Evolutionary conservation across 2,113 vertebrate genomes (phyloP).

Genomic region (Prionailurus viverrinus): DNA sequence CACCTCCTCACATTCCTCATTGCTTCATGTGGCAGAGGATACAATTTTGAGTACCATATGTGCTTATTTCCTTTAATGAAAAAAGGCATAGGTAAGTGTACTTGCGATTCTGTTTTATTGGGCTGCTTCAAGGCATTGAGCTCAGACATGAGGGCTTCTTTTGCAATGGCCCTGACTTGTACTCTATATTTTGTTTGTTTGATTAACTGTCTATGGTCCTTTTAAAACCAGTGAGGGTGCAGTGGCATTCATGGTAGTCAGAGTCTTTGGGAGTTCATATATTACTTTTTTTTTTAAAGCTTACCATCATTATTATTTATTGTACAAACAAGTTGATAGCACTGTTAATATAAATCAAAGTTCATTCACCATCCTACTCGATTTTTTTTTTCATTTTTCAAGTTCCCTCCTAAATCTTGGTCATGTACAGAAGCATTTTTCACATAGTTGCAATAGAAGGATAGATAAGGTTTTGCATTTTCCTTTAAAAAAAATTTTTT

Average conservation of each 20-base stretch:
- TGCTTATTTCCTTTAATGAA: not conserved
- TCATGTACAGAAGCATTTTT: not conserved
- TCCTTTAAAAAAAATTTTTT: not conserved
- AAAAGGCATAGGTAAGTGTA: not conserved
- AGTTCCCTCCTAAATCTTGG: not conserved
- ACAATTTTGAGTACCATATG: not conserved
- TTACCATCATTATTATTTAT: conserved; percentile 63
- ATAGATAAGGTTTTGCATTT: conserved; percentile 18
- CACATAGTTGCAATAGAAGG: not conserved
- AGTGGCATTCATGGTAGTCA: conserved; percentile 38
- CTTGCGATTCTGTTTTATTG: not conserved
- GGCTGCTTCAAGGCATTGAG: not conserved
- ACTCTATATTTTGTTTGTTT: conserved; percentile 63
- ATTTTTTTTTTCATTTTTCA: conserved; percentile 33
- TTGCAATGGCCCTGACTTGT: conserved; percentile 37
- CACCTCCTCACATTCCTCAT: not conserved
- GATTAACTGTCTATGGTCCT: conserved; percentile 34
- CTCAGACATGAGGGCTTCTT: conserved; percentile 2
- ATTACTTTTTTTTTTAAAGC: conserved; percentile 41
- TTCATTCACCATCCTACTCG: not conserved
- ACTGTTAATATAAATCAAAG: conserved; percentile 41
- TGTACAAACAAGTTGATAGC: not conserved
- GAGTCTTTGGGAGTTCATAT: not conserved
- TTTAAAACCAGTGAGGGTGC: conserved; percentile 49
- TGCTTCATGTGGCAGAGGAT: not conserved